Evolutionary conservation across 2,113 vertebrate genomes (phyloP).

Genomic region (Embiotoca jacksoni): DNA sequence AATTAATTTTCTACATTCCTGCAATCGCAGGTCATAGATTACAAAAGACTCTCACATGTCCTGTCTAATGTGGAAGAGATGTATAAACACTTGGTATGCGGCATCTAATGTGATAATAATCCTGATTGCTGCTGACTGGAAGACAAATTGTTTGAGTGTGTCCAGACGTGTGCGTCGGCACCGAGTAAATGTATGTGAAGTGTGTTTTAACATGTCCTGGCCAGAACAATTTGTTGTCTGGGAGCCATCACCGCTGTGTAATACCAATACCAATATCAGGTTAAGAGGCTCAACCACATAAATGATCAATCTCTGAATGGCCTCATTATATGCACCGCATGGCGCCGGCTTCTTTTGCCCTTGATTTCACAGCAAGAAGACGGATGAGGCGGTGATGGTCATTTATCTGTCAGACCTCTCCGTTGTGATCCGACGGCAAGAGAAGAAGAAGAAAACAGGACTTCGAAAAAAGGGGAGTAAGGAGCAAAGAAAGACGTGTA

Average conservation of each 20-base stretch:
- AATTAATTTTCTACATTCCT: conserved; percentile 17
- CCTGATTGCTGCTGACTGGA: not conserved
- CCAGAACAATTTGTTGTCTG: conserved; percentile 21
- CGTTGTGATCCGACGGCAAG: conserved; percentile 21
- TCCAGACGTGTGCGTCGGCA: not conserved
- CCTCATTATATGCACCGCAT: conserved; percentile 71
- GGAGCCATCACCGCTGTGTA: conserved; percentile 44
- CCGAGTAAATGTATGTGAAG: conserved; percentile 21
- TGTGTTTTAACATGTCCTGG: conserved; percentile 38
- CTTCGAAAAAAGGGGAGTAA: conserved; percentile 17
- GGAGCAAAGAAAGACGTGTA: conserved; percentile 20
- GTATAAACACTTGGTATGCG: not conserved
- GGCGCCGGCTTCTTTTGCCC: conserved; percentile 38
- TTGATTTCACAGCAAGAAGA: conserved; percentile 47
- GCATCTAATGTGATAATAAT: not conserved
- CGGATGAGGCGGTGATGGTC: conserved; percentile 47
- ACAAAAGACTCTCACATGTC: not conserved
- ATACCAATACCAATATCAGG: conserved; percentile 43
- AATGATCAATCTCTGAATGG: conserved; percentile 67
- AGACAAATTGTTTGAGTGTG: not conserved
- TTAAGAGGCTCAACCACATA: conserved; percentile 41
- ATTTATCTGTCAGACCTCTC: conserved; percentile 54
- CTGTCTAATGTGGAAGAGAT: not conserved
- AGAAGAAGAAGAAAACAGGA: conserved; percentile 29
- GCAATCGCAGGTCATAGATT: conserved; percentile 17